Evolutionary conservation across 2,888 invertebrate genomes (phyloP).

Genomic region (Orthosia cruda): DNA sequence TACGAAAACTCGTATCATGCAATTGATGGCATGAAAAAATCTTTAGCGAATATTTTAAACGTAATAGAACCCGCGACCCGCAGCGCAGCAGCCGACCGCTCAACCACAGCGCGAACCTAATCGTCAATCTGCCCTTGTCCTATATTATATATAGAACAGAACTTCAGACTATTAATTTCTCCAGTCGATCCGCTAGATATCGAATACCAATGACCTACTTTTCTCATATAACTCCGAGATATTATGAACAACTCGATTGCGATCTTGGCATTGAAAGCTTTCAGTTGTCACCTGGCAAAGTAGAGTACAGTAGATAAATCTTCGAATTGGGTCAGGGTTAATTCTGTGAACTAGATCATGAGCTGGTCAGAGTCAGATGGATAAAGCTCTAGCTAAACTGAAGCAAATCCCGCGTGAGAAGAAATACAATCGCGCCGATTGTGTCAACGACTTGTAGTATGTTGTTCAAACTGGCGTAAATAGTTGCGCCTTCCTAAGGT

Average conservation of each 20-base stretch:
- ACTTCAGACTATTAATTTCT: background rate
- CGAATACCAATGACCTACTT: constrained; percentile 44
- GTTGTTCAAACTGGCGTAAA: background rate
- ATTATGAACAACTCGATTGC: constrained; percentile 39
- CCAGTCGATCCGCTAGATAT: background rate
- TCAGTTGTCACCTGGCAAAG: constrained; percentile 12
- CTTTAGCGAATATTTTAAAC: too few species aligned
- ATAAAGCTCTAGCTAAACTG: background rate
- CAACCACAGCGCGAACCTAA: too few species aligned
- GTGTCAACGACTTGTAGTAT: background rate
- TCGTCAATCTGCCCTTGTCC: background rate
- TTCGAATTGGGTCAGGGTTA: constrained; percentile 47
- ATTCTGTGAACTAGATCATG: constrained; percentile 15
- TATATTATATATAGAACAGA: background rate
- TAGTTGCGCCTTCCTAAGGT: background rate
- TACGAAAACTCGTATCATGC: too few species aligned
- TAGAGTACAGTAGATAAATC: constrained; percentile 30
- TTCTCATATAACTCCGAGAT: constrained; percentile 23
- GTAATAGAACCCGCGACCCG: too few species aligned
- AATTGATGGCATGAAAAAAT: too few species aligned
- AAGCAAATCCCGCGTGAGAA: background rate
- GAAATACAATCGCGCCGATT: background rate
- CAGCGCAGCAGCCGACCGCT: too few species aligned
- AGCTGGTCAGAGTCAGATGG: background rate
- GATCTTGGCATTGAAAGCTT: constrained; percentile 57